Base-by-base conservation (phyloP, 1,140 invertebrate genomes). In the Rhyacophila brunnea region DNA sequence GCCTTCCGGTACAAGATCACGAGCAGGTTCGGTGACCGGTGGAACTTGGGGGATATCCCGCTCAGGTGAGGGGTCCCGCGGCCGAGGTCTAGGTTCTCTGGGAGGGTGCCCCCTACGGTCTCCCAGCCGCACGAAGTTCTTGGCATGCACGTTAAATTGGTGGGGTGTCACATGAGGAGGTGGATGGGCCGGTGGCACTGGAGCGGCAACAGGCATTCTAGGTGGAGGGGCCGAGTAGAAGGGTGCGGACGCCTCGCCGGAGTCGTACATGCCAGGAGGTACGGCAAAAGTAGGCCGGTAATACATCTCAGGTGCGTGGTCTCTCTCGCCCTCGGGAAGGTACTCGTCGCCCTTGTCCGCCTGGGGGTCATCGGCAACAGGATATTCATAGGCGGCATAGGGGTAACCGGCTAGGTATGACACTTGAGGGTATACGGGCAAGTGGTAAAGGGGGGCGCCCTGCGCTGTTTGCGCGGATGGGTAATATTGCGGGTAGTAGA, bases 141-240 rank as follows among this genome's bases (percentile, higher is more conserved):
- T 79, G 4, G 77, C 77, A 34, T 79, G 74, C 1, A 78, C 77
- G 53, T 79, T 79, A 47, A 78, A 78, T 53, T 79, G 77, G 62
- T 78, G 77, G 0, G 74, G 74, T 1, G 69, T 67, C 3, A 73
- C 74, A 0, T 68, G 65, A 1, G 42, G 20, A 11, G 44, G 60
- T 2, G 47, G 60, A 2, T 46, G 60, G 6, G 40, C 6, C 6
- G 43, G n/a, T n/a, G n/a, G 43, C 18, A 34, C 53, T n/a, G 38
- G 58, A 1, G 18, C 14, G 13, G 43, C 43, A 9, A 52, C 54
- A 19, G 58, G 69, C 6, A 67, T 68, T 11, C 42, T 45, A 20
- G 54, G 68, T 6, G 67, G 68, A 11, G 70, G 74, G 15, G 68
- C 71, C 6, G 64, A 71, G 20, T 72, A 70, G 0, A 68, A 68